These are phyloP conservation scores for Thecophora atra DNA, from an alignment of 2,888 invertebrate genomes.

Conservation along the genomic window DNA sequence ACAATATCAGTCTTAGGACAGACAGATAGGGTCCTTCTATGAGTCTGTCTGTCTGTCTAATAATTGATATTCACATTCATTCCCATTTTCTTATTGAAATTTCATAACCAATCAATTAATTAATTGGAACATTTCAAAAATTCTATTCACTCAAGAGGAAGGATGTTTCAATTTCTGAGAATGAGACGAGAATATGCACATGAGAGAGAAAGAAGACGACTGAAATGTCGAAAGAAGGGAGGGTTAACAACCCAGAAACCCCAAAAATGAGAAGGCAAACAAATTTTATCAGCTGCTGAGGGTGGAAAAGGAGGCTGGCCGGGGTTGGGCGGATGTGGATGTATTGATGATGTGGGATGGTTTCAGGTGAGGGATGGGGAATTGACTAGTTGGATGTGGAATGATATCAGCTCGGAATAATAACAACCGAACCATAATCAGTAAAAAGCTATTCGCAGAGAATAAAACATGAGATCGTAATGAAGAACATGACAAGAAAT, in stretches of 20 bases:
- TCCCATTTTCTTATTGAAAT: not conserved
- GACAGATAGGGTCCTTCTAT: not conserved
- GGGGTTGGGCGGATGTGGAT: not conserved
- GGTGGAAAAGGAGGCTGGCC: not conserved
- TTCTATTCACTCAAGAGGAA: constrained; percentile 14
- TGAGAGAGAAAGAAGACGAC: not conserved
- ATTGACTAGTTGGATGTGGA: no score
- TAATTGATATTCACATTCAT: not conserved
- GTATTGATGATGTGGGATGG: not conserved
- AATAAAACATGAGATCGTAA: constrained; percentile 5
- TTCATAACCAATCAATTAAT: constrained; percentile 34
- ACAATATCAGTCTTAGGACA: no score
- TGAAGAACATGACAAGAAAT: not conserved
- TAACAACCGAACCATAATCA: not conserved
- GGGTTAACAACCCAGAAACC: not conserved
- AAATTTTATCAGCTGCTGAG: not conserved
- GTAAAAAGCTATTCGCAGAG: not conserved
- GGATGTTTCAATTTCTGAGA: not conserved
- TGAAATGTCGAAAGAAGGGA: not conserved
- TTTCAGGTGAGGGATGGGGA: not conserved
- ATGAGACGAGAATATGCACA: not conserved
- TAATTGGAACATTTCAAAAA: constrained; percentile 30
- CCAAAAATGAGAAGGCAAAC: constrained; percentile 17
- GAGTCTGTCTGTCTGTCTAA: not conserved
- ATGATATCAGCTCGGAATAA: no score